Base-by-base conservation (phyloP, 2,113 vertebrate genomes). In the Cairina moschata region DNA sequence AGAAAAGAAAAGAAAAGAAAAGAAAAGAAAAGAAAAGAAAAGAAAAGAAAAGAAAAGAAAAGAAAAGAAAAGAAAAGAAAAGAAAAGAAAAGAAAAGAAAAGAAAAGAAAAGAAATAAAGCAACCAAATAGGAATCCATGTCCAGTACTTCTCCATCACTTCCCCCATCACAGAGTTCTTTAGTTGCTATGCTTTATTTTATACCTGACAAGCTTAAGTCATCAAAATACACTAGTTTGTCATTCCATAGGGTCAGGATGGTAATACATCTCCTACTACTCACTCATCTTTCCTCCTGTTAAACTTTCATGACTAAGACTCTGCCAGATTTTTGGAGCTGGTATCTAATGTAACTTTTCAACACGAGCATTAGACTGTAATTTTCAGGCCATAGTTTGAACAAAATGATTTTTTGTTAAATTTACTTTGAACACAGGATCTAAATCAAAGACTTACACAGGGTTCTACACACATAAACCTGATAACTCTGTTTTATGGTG, bases 361-460 rank as follows among this genome's bases (percentile, higher is more conserved):
- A 85, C 17, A 6, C 8, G 76, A 86, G 58, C 40, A 2, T 71
- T 58, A 55, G 18, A 67, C 18, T 85, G 5, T n/a, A 42, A 38
- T 63, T 83, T 46, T 50, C 40, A 69, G 25, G 11, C 12, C 81
- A 20, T 8, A 52, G 11, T 48, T 63, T 58, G 13, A 77, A 65
- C 18, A 88, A 66, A 62, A 54, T 13, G 0, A 32, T n/a, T 31
- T n/a, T 31, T 80, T 81, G 46, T 36, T 6, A 79, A 85, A 66
- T 20, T 85, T 0, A 79, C 25, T 76, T 93, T 71, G 72, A 86
- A 59, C 17, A n/a, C 16, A 23, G 1, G 3, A 2, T 60, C 1
- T 52, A 50, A 42, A 48, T 55, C n/a, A 88, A 29, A 0, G 0
- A 66, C 16, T 58, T 74, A 42, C 5, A 8, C 28, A 9, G 17